These are phyloP conservation scores for Prorops nasuta DNA, from an alignment of 1,140 invertebrate genomes.

Conservation along the genomic window DNA sequence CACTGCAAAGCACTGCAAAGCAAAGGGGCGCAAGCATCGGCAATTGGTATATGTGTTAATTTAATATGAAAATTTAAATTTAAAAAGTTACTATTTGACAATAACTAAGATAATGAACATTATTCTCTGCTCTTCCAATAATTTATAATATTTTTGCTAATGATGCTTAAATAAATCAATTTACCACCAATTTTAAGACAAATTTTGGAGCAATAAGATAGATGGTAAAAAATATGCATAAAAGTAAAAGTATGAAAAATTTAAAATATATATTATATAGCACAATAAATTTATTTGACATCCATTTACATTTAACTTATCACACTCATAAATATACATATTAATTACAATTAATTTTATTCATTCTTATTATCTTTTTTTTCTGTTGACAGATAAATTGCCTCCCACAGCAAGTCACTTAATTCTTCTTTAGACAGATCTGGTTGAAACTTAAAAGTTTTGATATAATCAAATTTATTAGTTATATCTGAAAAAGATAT, in stretches of 20 bases:
- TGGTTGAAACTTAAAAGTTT: background rate
- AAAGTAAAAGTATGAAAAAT: background rate
- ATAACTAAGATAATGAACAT: no score
- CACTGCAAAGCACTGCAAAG: no score
- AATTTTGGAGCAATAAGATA: no score
- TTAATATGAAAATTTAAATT: no score
- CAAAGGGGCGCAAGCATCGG: no score
- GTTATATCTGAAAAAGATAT: background rate
- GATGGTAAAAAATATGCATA: background rate
- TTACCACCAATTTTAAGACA: no score
- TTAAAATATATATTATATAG: background rate
- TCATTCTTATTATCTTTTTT: background rate
- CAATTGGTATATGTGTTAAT: no score
- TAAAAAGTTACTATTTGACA: no score
- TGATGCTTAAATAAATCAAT: no score
- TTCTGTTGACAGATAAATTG: background rate
- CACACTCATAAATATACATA: background rate
- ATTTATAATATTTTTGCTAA: no score
- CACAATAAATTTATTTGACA: background rate
- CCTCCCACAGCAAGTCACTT: background rate
- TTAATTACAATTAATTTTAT: background rate
- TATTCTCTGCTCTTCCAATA: no score
- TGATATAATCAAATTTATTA: background rate
- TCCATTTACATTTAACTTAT: background rate
- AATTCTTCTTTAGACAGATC: background rate